phyloP scores from a whole-genome alignment of 2,797 vertebrate species.

The Lepus townsendii region DNA sequence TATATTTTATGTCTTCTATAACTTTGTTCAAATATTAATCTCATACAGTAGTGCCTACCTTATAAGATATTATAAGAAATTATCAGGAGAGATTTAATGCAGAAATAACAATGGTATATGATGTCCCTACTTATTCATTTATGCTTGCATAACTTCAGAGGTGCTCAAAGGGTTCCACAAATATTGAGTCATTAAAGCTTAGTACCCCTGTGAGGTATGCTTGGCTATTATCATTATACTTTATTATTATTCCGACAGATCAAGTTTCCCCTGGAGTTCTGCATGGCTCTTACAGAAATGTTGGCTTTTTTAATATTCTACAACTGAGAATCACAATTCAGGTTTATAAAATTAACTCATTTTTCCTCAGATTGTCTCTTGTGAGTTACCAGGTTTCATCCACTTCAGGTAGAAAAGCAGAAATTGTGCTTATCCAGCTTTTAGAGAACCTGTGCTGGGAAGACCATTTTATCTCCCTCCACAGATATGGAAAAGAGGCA shows the following conservation, averaged over 20 bases:
- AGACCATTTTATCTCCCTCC: constrained; percentile 19
- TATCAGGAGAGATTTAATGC: constrained; percentile 64
- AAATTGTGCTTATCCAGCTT: background rate
- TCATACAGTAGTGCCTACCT: constrained; percentile 16
- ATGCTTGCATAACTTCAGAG: constrained; percentile 71
- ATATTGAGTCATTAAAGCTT: constrained; percentile 76
- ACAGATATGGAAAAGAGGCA: background rate
- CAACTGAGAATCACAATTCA: constrained; percentile 64
- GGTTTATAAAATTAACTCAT: constrained; percentile 75
- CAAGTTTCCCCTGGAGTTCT: constrained; percentile 65
- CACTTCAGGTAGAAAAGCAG: constrained; percentile 17
- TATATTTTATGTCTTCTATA: constrained; percentile 67
- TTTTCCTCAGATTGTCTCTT: constrained; percentile 64
- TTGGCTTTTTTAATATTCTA: constrained; percentile 69
- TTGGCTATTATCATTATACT: constrained; percentile 70
- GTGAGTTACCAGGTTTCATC: constrained; percentile 6
- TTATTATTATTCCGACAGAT: constrained; percentile 76
- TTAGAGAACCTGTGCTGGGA: constrained; percentile 39
- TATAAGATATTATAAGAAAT: constrained; percentile 53
- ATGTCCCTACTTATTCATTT: constrained; percentile 70
- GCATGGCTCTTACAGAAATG: constrained; percentile 61
- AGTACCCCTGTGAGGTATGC: constrained; percentile 68
- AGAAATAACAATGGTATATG: constrained; percentile 74
- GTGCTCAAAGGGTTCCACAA: constrained; percentile 67
- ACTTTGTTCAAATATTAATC: constrained; percentile 60